Conservation (phyloP, 2,113 vertebrate genomes). For the Phrynosoma platyrhinos region DNA sequence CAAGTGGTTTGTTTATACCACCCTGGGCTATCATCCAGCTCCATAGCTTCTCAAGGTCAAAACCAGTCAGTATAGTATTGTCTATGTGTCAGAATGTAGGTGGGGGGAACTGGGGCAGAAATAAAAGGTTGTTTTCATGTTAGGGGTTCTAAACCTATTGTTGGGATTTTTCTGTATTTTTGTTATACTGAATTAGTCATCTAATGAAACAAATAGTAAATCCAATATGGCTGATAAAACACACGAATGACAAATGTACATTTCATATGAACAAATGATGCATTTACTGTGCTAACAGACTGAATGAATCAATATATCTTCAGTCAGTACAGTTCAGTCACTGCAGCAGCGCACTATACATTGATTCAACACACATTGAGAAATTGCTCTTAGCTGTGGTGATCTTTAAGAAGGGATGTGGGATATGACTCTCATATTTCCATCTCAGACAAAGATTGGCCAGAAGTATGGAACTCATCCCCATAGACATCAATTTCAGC, state of each 20-base stretch:
- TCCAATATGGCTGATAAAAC: not conserved
- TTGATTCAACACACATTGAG: not conserved
- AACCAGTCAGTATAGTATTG: not conserved
- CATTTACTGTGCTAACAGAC: not conserved
- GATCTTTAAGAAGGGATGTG: too few species aligned
- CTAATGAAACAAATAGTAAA: not conserved
- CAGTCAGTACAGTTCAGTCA: not conserved
- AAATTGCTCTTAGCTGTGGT: not conserved
- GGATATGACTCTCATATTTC: too few species aligned
- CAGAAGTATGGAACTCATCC: too few species aligned
- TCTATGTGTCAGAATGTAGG: not conserved
- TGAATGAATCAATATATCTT: not conserved
- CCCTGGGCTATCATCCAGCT: not conserved
- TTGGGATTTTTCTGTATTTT: not conserved
- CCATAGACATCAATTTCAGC: too few species aligned
- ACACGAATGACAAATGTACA: not conserved
- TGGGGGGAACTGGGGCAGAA: not conserved
- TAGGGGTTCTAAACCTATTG: not conserved
- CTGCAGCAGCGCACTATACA: not conserved
- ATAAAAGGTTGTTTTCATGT: not conserved
- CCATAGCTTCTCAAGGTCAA: not conserved
- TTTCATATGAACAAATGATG: not conserved
- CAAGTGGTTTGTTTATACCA: not conserved
- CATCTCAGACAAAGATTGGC: too few species aligned
- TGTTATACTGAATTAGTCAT: not conserved